Evolutionary conservation across 1,140 invertebrate species (phyloP).

Genomic region (Drosophila rufa): DNA sequence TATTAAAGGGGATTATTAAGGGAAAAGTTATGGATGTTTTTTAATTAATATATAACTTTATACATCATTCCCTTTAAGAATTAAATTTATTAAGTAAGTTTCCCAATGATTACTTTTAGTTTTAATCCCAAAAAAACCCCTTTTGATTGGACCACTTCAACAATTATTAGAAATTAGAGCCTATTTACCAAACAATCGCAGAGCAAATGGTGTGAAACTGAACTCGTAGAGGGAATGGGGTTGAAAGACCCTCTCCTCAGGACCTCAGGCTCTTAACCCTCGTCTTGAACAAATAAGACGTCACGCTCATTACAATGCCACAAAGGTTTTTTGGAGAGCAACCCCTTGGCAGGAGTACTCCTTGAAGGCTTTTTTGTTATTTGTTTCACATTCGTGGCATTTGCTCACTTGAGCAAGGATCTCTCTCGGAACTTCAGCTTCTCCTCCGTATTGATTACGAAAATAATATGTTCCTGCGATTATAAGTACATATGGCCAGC

Average conservation of each 20-base stretch:
- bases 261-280: slow-evolving; percentile 26
- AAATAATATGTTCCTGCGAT: slow-evolving; percentile 54
- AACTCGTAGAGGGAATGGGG: slow-evolving; percentile 9
- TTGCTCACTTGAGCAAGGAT: slow-evolving; percentile 70
- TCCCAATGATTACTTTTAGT: neutral
- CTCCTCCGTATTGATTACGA: slow-evolving; percentile 65
- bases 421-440: slow-evolving; percentile 25
- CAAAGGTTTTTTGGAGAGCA: slow-evolving; percentile 26
- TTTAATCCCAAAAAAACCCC: neutral
- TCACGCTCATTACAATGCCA: slow-evolving; percentile 65
- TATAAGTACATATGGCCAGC: slow-evolving; percentile 10
- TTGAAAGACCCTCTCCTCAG: slow-evolving; percentile 6
- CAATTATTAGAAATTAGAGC: slow-evolving; percentile 65
- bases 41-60: neutral
- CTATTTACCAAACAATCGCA: slow-evolving; percentile 69
- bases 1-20: neutral
- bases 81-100: neutral
- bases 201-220: slow-evolving; percentile 68
- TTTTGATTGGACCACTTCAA: slow-evolving; percentile 54
- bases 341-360: slow-evolving; percentile 24
- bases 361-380: slow-evolving; percentile 70
- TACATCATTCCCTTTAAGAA: neutral
- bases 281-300: slow-evolving; percentile 60
- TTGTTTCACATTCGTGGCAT: slow-evolving; percentile 72
- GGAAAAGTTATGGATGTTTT: neutral